These are phyloP conservation scores for Columba guinea DNA, from an alignment of 2,797 vertebrate species.

Conservation along the genomic window DNA sequence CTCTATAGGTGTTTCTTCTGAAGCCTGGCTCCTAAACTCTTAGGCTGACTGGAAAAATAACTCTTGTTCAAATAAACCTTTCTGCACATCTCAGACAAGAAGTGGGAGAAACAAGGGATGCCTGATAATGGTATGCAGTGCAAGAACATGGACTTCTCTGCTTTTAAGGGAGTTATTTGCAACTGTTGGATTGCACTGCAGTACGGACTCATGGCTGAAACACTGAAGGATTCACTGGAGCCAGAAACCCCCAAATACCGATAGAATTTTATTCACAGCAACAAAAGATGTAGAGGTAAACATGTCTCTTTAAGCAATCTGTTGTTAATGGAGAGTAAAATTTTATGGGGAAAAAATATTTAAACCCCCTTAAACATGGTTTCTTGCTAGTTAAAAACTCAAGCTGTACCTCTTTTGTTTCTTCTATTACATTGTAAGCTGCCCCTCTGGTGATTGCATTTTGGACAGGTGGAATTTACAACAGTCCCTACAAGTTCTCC, in stretches of 20 bases:
- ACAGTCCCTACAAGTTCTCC: not conserved
- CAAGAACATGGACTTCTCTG: not conserved
- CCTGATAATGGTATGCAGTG: not conserved
- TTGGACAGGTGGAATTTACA: not conserved
- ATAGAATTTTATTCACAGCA: not conserved
- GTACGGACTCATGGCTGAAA: not conserved
- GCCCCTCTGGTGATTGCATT: not conserved
- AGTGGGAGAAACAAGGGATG: not conserved
- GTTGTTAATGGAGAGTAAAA: not conserved
- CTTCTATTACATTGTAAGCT: not conserved
- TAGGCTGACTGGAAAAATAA: not conserved
- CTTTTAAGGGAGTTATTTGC: not conserved
- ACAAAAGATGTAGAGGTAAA: not conserved
- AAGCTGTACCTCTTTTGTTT: not conserved
- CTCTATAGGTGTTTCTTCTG: not conserved
- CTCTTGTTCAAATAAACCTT: not conserved
- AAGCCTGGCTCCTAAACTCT: not conserved
- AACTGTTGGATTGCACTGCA: not conserved
- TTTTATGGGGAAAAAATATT: not conserved
- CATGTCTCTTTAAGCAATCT: not conserved
- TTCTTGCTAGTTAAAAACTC: not conserved
- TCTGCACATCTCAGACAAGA: not conserved
- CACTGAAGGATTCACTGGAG: not conserved
- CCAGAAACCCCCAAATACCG: not conserved
- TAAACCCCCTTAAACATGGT: not conserved